These are phyloP conservation scores for Heliconius melpomene DNA, from an alignment of 1,140 invertebrate genomes.

Conservation along the genomic window DNA sequence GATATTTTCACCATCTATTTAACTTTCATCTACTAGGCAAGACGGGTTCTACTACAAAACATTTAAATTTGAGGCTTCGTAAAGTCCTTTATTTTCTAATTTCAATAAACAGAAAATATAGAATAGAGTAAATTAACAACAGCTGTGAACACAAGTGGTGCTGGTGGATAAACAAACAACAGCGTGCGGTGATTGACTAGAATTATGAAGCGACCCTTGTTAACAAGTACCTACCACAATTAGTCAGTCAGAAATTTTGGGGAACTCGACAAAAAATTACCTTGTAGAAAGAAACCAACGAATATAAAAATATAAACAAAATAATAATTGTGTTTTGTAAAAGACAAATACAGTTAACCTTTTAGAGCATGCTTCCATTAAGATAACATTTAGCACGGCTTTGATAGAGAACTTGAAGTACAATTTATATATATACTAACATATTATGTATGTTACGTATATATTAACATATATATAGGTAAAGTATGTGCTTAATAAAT, in stretches of 20 bases:
- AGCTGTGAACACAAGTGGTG: neutral
- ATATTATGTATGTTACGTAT: no score
- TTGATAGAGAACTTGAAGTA: no score
- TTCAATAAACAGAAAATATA: neutral
- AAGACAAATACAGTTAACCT: no score
- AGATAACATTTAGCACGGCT: no score
- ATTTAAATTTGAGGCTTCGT: neutral
- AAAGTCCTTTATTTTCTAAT: neutral
- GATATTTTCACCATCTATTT: neutral
- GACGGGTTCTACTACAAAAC: neutral
- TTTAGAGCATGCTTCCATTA: no score
- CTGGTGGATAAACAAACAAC: neutral
- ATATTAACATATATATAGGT: neutral
- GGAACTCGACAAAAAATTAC: no score
- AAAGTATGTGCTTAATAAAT: neutral
- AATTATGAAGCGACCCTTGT: neutral
- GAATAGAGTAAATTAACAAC: neutral
- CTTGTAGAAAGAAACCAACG: no score
- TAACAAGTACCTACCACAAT: no score
- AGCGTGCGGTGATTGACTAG: neutral
- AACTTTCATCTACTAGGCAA: neutral
- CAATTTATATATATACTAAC: no score
- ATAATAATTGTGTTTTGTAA: no score
- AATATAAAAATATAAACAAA: no score
- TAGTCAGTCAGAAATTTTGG: no score